Evolutionary conservation across 2,113 vertebrate species (phyloP).

Genomic region (Mirza zaza): DNA sequence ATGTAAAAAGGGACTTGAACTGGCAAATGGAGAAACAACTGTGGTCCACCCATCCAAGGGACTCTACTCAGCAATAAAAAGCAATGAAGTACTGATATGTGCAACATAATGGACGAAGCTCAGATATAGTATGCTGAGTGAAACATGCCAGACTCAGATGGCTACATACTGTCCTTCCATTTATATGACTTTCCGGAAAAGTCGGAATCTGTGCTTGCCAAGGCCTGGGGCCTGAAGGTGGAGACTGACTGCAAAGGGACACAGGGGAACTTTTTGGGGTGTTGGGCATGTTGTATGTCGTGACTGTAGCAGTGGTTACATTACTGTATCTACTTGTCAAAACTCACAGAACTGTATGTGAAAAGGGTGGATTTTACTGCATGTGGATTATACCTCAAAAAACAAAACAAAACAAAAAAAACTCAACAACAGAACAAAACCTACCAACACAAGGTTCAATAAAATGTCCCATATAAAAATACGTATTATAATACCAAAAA

Average conservation of each 20-base stretch:
- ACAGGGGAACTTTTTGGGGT: neutral
- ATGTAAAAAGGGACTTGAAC: neutral
- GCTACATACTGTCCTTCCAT: neutral
- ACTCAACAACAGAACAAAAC: neutral
- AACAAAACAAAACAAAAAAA: neutral
- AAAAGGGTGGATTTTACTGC: neutral
- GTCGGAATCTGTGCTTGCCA: neutral
- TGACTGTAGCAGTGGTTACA: neutral
- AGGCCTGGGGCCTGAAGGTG: neutral
- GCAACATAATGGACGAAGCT: fast-evolving
- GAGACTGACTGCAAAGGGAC: neutral
- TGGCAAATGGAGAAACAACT: neutral
- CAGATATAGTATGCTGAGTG: neutral
- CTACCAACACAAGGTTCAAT: neutral
- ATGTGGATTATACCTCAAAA: neutral
- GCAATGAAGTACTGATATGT: neutral
- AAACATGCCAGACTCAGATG: neutral
- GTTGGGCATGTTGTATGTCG: neutral
- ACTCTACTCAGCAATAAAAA: neutral
- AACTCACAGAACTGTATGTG: neutral
- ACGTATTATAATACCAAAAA: neutral
- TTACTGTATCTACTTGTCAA: neutral
- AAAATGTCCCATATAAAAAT: neutral
- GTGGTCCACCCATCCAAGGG: neutral
- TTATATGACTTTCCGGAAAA: neutral